phyloP scores from a whole-genome alignment of 2,797 vertebrate species.

The Manis crassicaudata region DNA sequence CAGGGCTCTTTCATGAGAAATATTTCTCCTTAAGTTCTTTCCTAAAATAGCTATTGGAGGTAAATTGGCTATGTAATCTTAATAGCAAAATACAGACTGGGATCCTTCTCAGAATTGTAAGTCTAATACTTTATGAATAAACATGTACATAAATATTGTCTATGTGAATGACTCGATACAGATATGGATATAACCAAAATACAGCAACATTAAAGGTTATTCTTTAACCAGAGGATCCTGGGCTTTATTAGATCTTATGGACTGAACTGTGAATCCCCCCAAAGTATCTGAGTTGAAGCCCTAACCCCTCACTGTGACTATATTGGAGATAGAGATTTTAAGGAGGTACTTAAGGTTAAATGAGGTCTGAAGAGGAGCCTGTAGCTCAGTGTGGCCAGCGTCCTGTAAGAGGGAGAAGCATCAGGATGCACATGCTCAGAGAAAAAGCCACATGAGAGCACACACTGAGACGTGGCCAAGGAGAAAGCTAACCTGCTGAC shows the following conservation, averaged over 20 bases:
- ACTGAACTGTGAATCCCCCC: background rate
- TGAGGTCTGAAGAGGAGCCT: background rate
- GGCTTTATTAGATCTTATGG: background rate
- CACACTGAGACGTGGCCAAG: background rate
- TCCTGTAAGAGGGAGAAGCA: background rate
- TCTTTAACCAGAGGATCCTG: background rate
- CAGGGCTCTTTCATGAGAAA: background rate
- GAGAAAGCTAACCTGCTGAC: background rate
- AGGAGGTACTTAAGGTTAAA: background rate
- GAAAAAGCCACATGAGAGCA: background rate
- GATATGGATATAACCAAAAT: background rate
- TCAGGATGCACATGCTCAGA: background rate
- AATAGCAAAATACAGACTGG: background rate
- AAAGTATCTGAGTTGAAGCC: background rate
- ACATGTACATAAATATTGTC: background rate
- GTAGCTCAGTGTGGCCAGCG: background rate
- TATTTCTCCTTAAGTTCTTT: constrained; percentile 20
- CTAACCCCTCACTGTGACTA: background rate
- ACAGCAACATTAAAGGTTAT: background rate
- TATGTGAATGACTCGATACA: background rate
- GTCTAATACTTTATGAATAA: background rate
- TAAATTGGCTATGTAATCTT: background rate
- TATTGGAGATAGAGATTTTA: background rate
- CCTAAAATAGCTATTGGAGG: background rate
- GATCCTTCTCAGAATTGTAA: background rate